phyloP scores from a whole-genome alignment of 2,113 vertebrate genomes.

The Chionodraco myersi region DNA sequence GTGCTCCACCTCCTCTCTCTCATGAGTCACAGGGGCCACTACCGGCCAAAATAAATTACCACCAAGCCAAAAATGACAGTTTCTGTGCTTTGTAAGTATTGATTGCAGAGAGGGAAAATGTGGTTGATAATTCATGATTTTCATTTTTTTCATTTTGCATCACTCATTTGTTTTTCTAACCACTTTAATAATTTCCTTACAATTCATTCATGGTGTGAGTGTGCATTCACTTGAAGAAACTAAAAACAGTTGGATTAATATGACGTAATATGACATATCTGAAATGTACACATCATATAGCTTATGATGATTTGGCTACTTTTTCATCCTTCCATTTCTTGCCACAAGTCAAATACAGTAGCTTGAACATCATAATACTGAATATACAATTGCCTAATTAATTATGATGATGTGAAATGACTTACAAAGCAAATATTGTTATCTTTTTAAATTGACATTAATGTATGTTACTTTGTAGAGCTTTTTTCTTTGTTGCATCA shows the following conservation, averaged over 20 bases:
- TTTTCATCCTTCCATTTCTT: slow-evolving; percentile 11
- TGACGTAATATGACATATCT: slow-evolving; percentile 8
- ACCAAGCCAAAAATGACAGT: slow-evolving; percentile 88
- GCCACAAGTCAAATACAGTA: slow-evolving; percentile 1
- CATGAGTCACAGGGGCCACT: slow-evolving; percentile 85
- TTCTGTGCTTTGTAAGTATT: slow-evolving; percentile 83
- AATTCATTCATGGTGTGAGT: slow-evolving; percentile 37
- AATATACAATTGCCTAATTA: slow-evolving; percentile 13
- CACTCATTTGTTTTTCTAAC: slow-evolving; percentile 31
- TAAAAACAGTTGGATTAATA: slow-evolving; percentile 35
- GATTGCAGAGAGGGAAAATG: slow-evolving; percentile 79
- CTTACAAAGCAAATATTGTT: background rate
- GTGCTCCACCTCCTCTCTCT: slow-evolving; percentile 86
- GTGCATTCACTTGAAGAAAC: slow-evolving; percentile 24
- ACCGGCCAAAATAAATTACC: slow-evolving; percentile 90
- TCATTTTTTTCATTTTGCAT: slow-evolving; percentile 47
- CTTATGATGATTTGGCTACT: slow-evolving; percentile 22
- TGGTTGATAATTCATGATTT: slow-evolving; percentile 68
- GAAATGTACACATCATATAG: slow-evolving; percentile 34
- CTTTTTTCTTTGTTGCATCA: no score
- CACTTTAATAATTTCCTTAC: slow-evolving; percentile 37
- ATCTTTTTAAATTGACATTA: background rate
- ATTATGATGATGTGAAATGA: slow-evolving; percentile 5
- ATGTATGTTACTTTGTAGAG: no score
- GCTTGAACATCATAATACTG: background rate